phyloP scores from a whole-genome alignment of 1,140 invertebrate genomes.

The Lepidotrigona ventralis region DNA sequence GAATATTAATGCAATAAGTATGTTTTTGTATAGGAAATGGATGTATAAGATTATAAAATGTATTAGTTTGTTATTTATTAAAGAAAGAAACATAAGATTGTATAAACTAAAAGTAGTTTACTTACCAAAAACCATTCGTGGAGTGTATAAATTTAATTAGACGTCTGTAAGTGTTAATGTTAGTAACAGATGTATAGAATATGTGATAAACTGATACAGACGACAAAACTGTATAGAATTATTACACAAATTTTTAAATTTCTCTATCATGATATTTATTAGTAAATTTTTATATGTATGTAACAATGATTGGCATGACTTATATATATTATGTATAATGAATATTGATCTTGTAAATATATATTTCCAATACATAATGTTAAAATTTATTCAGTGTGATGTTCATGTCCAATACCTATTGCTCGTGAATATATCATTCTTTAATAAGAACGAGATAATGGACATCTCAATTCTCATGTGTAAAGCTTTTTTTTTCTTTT shows the following conservation, averaged over 20 bases:
- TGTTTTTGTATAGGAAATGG: slow-evolving; percentile 5
- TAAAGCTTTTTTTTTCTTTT: slow-evolving; percentile 42
- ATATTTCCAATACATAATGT: slow-evolving; percentile 57
- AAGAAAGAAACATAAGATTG: background rate
- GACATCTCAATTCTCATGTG: slow-evolving; percentile 26
- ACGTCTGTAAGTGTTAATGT: background rate
- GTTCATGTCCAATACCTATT: slow-evolving; percentile 60
- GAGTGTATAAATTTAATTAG: background rate
- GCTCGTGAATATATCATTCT: slow-evolving; percentile 36
- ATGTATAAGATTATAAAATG: background rate
- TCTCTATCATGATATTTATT: slow-evolving; percentile 61
- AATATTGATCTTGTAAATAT: slow-evolving; percentile 64
- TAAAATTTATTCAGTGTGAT: slow-evolving; percentile 62
- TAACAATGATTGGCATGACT: slow-evolving; percentile 63
- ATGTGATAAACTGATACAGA: background rate
- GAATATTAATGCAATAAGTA: slow-evolving; percentile 3
- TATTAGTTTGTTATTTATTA: background rate
- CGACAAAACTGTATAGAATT: slow-evolving; percentile 18
- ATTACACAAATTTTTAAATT: slow-evolving; percentile 47
- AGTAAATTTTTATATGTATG: slow-evolving; percentile 64
- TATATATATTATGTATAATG: slow-evolving; percentile 57
- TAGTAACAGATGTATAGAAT: background rate
- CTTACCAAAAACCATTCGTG: slow-evolving; percentile 39
- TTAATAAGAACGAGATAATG: slow-evolving; percentile 39
- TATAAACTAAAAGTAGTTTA: slow-evolving; percentile 1